A percentile compares a stretch with the other conserved stretches of the same genome.
These are phyloP conservation scores for Hylaeus anthracinus DNA, from an alignment of 1,140 invertebrate species.

Conservation along the genomic window DNA sequence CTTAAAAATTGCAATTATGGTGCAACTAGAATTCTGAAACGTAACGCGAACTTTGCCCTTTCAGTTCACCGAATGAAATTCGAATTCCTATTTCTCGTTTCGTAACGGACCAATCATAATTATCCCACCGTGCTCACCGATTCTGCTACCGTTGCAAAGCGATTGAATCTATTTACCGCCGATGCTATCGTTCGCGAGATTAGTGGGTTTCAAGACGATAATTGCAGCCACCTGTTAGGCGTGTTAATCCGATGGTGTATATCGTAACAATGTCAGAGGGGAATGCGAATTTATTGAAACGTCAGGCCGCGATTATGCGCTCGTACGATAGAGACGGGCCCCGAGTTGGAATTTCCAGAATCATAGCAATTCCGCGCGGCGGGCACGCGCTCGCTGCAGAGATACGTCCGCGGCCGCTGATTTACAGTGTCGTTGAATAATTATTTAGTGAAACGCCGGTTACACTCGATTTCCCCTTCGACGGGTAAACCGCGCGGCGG, in stretches of 20 bases:
- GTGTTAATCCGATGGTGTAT: slow-evolving; percentile 26
- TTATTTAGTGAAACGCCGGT: slow-evolving; percentile 26
- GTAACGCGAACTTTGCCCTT: no score
- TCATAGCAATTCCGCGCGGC: slow-evolving; percentile 28
- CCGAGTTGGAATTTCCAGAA: slow-evolving; percentile 16
- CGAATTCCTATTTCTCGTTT: no score
- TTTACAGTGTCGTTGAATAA: slow-evolving; percentile 28
- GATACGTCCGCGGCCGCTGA: slow-evolving; percentile 11
- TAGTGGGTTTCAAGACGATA: slow-evolving; percentile 20
- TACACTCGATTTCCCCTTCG: slow-evolving; percentile 11
- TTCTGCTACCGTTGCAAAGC: not conserved
- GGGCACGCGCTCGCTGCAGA: not conserved
- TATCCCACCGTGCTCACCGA: no score
- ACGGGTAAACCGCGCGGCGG: not conserved
- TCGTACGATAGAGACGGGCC: not conserved
- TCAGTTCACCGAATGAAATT: no score
- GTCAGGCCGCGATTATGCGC: slow-evolving; percentile 20
- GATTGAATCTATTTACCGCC: not conserved
- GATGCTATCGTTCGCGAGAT: slow-evolving; percentile 15
- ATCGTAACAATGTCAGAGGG: slow-evolving; percentile 15
- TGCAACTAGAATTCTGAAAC: no score
- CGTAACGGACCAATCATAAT: no score
- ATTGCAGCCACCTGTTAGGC: slow-evolving; percentile 17
- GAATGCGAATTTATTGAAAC: slow-evolving; percentile 34
- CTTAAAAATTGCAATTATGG: no score